Conservation (phyloP, 2,888 invertebrate species). For the Epistrophella euchroma region DNA sequence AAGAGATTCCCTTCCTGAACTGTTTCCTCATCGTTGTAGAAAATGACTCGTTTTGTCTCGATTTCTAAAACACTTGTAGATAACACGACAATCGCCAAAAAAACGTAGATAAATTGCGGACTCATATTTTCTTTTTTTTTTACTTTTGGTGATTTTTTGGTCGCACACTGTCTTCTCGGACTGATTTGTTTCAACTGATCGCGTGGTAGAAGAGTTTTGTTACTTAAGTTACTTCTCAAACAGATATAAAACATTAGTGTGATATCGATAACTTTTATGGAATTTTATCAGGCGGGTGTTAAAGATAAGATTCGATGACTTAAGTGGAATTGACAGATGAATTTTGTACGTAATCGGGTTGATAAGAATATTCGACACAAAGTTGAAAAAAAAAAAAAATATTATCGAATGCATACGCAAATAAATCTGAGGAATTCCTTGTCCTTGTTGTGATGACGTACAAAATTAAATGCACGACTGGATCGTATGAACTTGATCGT, state of each 20-base stretch:
- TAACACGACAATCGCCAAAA: conserved; percentile 76
- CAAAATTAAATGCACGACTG: neutral
- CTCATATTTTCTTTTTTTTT: conserved; percentile 1
- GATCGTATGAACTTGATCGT: too few relatives aligned
- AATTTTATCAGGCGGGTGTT: conserved; percentile 20
- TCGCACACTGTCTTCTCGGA: conserved; percentile 9
- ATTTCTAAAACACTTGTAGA: conserved; percentile 66
- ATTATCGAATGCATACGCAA: too few relatives aligned
- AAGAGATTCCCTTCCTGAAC: conserved; percentile 79
- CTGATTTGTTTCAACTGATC: conserved; percentile 53
- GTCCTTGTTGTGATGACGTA: neutral
- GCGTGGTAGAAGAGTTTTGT: conserved; percentile 15
- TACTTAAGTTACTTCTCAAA: neutral
- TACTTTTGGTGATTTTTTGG: neutral
- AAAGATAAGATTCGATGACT: conserved; percentile 5
- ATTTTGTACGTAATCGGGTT: neutral
- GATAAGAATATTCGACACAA: neutral
- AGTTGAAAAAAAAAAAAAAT: neutral
- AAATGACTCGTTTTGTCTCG: conserved; percentile 78
- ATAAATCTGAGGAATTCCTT: conserved; percentile 25
- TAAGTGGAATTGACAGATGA: neutral
- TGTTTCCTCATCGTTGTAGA: conserved; percentile 77
- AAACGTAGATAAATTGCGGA: conserved; percentile 32
- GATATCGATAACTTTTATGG: conserved; percentile 25
- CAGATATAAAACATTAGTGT: neutral